Conservation (phyloP, 1,140 invertebrate species). For the Drosophila suzukii region DNA sequence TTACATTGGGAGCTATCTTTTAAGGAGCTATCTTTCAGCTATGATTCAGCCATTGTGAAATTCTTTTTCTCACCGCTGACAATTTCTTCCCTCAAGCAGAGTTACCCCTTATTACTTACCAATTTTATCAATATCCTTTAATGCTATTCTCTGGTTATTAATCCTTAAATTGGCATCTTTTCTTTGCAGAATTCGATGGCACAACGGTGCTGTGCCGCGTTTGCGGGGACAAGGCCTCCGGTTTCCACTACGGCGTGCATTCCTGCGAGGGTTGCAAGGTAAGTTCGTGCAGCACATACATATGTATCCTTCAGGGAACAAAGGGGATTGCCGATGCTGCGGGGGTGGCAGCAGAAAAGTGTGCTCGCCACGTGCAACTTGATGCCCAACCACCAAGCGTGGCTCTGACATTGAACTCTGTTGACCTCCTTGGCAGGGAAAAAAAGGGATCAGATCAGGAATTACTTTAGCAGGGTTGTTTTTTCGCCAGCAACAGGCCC, state of each 20-base stretch:
- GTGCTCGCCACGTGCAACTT: constrained; percentile 47
- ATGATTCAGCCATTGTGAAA: no score
- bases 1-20: neutral
- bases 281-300: constrained; percentile 84
- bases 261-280: constrained; percentile 99
- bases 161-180: constrained; percentile 23
- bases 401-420: constrained; percentile 75
- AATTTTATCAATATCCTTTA: neutral
- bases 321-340: constrained; percentile 13
- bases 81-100: no score
- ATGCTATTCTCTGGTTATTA: constrained; percentile 12
- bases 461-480: constrained; percentile 26
- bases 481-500: constrained; percentile 37
- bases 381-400: constrained; percentile 53
- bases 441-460: constrained; percentile 16
- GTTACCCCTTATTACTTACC: neutral
- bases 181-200: constrained; percentile 97
- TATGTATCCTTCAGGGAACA: neutral
- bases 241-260: constrained; percentile 99
- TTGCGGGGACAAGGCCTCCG: constrained; percentile 99
- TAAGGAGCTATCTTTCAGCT: no score
- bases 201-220: constrained; percentile 98
- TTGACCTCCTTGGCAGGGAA: constrained; percentile 55
- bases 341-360: constrained; percentile 29
- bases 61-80: no score